These are phyloP conservation scores for Phyto melanocephala DNA, from an alignment of 2,888 invertebrate species.

Conservation along the genomic window DNA sequence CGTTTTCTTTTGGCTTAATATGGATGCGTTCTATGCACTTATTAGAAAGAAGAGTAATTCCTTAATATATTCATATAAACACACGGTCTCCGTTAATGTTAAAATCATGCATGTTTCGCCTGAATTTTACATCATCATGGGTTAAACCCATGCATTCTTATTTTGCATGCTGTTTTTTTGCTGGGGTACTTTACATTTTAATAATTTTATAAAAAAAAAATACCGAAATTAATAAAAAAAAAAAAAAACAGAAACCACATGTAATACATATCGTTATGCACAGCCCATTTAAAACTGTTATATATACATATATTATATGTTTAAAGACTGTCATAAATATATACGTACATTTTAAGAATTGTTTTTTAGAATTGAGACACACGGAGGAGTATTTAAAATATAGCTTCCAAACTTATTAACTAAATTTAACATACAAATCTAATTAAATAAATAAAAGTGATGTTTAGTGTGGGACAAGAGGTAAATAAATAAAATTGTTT, in stretches of 20 bases:
- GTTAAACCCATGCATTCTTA: too few species aligned
- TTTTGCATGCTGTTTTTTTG: too few species aligned
- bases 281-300: conserved; percentile 47
- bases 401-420: not conserved
- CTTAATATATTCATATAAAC: too few species aligned
- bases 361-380: not conserved
- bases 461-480: not conserved
- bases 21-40: too few species aligned
- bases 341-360: not conserved
- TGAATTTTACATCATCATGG: too few species aligned
- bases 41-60: too few species aligned
- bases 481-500: not conserved
- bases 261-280: conserved; percentile 35
- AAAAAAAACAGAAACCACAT: not conserved
- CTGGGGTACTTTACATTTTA: too few species aligned
- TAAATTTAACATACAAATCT: conserved; percentile 21
- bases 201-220: too few species aligned
- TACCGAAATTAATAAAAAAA: too few species aligned
- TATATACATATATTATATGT: not conserved
- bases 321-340: not conserved
- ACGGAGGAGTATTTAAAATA: conserved; percentile 20
- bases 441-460: conserved; percentile 3
- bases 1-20: too few species aligned
- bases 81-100: too few species aligned
- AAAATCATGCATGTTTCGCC: too few species aligned